Conservation (phyloP, 1,140 invertebrate genomes). For the Lanistes nyassanus region DNA sequence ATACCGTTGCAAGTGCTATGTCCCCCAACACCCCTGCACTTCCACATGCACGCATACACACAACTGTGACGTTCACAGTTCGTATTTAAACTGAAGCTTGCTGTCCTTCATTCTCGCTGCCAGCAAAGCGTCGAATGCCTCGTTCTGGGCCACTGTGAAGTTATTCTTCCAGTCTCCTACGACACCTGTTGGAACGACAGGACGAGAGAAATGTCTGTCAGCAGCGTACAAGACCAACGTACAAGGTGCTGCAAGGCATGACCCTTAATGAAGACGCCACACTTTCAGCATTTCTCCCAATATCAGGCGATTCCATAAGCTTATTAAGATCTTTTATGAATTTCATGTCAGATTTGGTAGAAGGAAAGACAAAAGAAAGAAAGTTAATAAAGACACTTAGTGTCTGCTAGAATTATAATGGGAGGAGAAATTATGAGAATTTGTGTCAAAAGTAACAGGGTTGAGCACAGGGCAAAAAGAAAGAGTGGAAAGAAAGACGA, state of each 20-base stretch:
- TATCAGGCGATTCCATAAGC: too few species aligned
- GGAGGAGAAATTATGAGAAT: neutral
- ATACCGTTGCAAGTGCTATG: neutral
- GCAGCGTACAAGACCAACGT: neutral
- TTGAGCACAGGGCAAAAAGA: neutral
- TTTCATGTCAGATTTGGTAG: too few species aligned
- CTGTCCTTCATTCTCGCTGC: slow-evolving; percentile 29
- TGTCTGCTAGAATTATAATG: neutral
- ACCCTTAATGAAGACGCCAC: too few species aligned
- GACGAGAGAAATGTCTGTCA: neutral
- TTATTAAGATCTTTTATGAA: too few species aligned
- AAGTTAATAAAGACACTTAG: neutral
- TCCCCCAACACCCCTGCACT: neutral
- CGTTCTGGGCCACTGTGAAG: slow-evolving; percentile 35
- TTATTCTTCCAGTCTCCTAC: slow-evolving; percentile 41
- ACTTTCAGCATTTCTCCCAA: too few species aligned
- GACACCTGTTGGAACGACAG: slow-evolving; percentile 20
- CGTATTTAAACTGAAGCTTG: slow-evolving; percentile 21
- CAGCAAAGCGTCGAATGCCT: slow-evolving; percentile 27
- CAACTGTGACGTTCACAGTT: too few species aligned
- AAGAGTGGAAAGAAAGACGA: neutral
- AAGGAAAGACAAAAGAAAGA: neutral
- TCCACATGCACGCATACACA: neutral
- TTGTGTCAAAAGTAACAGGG: too few species aligned
- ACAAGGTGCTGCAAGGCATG: too few species aligned